Percentiles rank a stretch among this genome's conserved stretches.
Conservation (phyloP, 2,888 invertebrate species). For the Chrysopilus asiliformis region DNA sequence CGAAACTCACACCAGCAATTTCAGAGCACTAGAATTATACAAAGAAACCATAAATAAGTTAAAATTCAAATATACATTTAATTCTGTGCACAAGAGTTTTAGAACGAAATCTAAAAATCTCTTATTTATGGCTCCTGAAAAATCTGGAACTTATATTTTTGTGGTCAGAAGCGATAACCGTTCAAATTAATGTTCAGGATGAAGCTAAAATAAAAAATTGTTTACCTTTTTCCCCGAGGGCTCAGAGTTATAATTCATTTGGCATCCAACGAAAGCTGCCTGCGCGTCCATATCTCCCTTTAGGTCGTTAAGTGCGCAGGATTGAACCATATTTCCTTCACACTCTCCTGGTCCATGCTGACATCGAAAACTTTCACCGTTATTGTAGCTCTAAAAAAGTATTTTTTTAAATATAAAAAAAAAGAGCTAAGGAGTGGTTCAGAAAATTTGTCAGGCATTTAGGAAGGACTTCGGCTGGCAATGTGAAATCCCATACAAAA, state of each 20-base stretch:
- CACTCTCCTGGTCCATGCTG: constrained; percentile 52
- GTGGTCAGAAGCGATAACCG: too few relatives aligned
- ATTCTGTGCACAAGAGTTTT: too few relatives aligned
- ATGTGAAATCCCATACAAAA: background rate
- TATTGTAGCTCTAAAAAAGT: constrained; percentile 22
- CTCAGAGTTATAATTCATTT: constrained; percentile 37
- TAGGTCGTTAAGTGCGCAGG: constrained; percentile 40
- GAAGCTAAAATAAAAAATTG: background rate
- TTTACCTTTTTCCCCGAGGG: constrained; percentile 26
- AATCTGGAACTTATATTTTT: too few relatives aligned
- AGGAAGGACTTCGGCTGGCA: background rate
- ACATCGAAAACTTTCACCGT: constrained; percentile 40
- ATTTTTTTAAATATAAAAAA: background rate
- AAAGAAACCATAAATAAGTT: too few relatives aligned
- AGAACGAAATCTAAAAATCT: too few relatives aligned
- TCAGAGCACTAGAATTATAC: constrained; percentile 29
- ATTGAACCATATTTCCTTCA: constrained; percentile 46
- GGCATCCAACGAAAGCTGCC: constrained; percentile 41
- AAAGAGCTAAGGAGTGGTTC: background rate
- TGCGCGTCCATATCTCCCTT: constrained; percentile 27
- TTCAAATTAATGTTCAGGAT: too few relatives aligned
- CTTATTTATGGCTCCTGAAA: too few relatives aligned
- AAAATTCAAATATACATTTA: too few relatives aligned
- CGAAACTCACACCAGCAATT: constrained; percentile 22
- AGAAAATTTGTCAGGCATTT: background rate